These are phyloP conservation scores for Epicampocera succincta DNA, from an alignment of 2,888 invertebrate genomes.

Conservation along the genomic window DNA sequence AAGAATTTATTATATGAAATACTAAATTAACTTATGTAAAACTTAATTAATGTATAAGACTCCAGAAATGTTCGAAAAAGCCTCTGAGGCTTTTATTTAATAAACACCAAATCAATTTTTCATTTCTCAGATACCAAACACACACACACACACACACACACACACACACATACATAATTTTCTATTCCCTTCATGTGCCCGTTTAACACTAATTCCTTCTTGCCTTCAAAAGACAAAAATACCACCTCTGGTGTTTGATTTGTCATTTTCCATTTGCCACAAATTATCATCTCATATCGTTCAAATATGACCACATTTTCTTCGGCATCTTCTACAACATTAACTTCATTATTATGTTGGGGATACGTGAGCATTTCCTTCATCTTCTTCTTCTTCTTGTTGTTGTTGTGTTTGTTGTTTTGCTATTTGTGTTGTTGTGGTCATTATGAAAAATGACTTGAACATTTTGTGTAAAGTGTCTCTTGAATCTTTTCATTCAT, in stretches of 20 bases:
- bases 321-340: slow-evolving; percentile 38
- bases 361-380: background rate
- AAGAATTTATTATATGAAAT: background rate
- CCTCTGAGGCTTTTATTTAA: slow-evolving; percentile 34
- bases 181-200: background rate
- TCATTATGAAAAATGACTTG: slow-evolving; percentile 68
- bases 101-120: slow-evolving; percentile 42
- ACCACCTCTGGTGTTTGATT: slow-evolving; percentile 65
- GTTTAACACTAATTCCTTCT: too few species aligned
- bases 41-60: slow-evolving; percentile 17
- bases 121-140: slow-evolving; percentile 39
- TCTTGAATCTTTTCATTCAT: slow-evolving; percentile 57
- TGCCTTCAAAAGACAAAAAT: slow-evolving; percentile 21
- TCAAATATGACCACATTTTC: slow-evolving; percentile 64
- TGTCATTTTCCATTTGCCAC: slow-evolving; percentile 67
- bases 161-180: too few species aligned
- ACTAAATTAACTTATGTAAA: too few species aligned
- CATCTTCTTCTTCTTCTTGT: too few species aligned
- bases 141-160: too few species aligned
- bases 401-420: background rate
- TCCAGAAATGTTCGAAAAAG: slow-evolving; percentile 9
- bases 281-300: slow-evolving; percentile 65
- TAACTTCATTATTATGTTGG: slow-evolving; percentile 34
- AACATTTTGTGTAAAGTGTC: slow-evolving; percentile 61
- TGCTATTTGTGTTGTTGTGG: slow-evolving; percentile 44